These are phyloP conservation scores for Stictocephala bisonia DNA, from an alignment of 2,888 invertebrate genomes.

Conservation along the genomic window DNA sequence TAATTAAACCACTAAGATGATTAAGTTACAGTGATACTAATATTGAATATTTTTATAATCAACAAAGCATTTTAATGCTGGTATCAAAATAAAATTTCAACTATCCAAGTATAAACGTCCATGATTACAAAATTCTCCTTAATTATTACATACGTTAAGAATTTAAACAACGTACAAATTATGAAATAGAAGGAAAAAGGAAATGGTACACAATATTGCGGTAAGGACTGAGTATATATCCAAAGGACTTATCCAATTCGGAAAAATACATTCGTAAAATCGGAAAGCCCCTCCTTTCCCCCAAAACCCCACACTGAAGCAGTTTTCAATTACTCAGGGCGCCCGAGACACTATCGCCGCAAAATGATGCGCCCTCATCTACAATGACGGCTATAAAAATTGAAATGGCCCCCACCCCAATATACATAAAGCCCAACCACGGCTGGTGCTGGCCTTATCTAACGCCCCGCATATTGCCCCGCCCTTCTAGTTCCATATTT, in stretches of 20 bases:
- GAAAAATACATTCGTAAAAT: slow-evolving; percentile 31
- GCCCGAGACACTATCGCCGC: slow-evolving; percentile 43
- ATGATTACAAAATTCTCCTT: no score
- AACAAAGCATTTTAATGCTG: no score
- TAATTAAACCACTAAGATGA: no score
- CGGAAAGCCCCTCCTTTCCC: background rate
- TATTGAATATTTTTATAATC: no score
- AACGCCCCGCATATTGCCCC: slow-evolving; percentile 59
- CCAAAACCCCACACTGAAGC: background rate
- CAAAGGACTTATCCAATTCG: slow-evolving; percentile 34
- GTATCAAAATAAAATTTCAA: no score
- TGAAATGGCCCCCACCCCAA: slow-evolving; percentile 52
- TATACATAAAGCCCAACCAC: slow-evolving; percentile 51
- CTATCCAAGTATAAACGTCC: no score
- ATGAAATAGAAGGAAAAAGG: slow-evolving; percentile 14
- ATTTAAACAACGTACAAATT: no score
- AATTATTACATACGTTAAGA: no score
- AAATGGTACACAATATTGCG: slow-evolving; percentile 3
- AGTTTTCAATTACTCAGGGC: slow-evolving; percentile 38
- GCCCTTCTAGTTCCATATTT: slow-evolving; percentile 55
- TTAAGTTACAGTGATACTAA: no score
- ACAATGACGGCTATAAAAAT: slow-evolving; percentile 56
- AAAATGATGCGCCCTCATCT: slow-evolving; percentile 48
- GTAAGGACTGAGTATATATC: slow-evolving; percentile 23
- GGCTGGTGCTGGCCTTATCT: slow-evolving; percentile 53